Evolutionary conservation across 2,797 vertebrate species (phyloP).

Genomic region (Triplophysa bombifrons): DNA sequence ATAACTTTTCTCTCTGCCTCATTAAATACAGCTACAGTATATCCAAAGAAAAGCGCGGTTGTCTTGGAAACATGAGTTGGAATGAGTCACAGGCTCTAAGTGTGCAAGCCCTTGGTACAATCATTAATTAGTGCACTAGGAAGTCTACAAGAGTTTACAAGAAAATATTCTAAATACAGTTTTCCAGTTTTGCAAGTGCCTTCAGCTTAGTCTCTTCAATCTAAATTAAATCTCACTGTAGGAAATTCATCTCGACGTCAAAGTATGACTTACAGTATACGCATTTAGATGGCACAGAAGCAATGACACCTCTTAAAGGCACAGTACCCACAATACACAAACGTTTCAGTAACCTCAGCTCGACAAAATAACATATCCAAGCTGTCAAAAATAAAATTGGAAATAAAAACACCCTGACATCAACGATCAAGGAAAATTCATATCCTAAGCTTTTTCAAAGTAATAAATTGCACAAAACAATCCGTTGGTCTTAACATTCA

Average conservation of each 20-base stretch:
- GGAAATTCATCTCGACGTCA: slow-evolving; percentile 12
- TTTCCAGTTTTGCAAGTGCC: neutral
- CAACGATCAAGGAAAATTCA: neutral
- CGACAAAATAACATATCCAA: neutral
- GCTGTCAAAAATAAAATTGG: neutral
- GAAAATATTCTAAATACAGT: slow-evolving; percentile 14
- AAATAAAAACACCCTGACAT: neutral
- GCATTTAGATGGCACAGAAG: neutral
- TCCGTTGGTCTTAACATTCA: neutral
- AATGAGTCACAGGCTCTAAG: slow-evolving; percentile 49
- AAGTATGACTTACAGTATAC: slow-evolving; percentile 11
- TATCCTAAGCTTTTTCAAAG: neutral
- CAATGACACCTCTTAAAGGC: slow-evolving; percentile 13
- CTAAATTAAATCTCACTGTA: slow-evolving; percentile 22
- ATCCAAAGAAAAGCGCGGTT: slow-evolving; percentile 31
- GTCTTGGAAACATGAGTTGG: slow-evolving; percentile 51
- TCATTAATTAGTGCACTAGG: slow-evolving; percentile 44
- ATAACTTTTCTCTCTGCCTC: slow-evolving; percentile 39
- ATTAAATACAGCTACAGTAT: slow-evolving; percentile 35
- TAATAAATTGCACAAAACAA: neutral
- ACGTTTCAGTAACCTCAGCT: neutral
- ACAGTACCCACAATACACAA: slow-evolving; percentile 4
- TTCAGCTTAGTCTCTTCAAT: slow-evolving; percentile 3
- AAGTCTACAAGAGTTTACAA: slow-evolving; percentile 27
- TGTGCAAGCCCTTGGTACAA: slow-evolving; percentile 32